Evolutionary conservation across 2,888 invertebrate genomes (phyloP).

Genomic region (Flexamia atlantica): DNA sequence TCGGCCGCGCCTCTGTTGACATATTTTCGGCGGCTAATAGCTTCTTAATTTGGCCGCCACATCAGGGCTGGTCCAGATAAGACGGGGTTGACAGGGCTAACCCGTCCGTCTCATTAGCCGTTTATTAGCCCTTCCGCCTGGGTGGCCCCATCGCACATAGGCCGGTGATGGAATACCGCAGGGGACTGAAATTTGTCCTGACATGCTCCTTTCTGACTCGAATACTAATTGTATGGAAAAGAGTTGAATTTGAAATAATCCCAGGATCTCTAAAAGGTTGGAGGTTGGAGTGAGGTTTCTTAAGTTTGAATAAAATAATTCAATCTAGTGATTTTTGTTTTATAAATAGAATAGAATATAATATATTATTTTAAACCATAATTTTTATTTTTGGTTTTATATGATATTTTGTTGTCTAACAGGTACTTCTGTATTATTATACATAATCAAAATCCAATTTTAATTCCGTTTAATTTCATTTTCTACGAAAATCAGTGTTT

Average conservation of each 20-base stretch:
- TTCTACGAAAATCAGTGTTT: too few relatives aligned
- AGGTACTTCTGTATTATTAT: too few relatives aligned
- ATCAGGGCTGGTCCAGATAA: slow-evolving; percentile 51
- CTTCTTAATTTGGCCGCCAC: slow-evolving; percentile 57
- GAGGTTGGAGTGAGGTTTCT: too few relatives aligned
- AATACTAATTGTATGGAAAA: slow-evolving; percentile 44
- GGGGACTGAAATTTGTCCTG: slow-evolving; percentile 27
- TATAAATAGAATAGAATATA: too few relatives aligned
- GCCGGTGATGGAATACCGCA: slow-evolving; percentile 27
- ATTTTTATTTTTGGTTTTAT: too few relatives aligned
- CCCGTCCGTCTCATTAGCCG: slow-evolving; percentile 38
- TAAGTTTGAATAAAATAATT: too few relatives aligned
- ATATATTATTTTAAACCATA: too few relatives aligned
- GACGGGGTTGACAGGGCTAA: slow-evolving; percentile 47
- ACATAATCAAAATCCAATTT: too few relatives aligned
- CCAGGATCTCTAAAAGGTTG: too few relatives aligned
- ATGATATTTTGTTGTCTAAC: too few relatives aligned
- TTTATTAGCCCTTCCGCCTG: slow-evolving; percentile 57
- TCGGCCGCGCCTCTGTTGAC: slow-evolving; percentile 51
- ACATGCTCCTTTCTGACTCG: slow-evolving; percentile 19
- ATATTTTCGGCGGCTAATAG: slow-evolving; percentile 50
- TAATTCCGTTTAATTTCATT: too few relatives aligned
- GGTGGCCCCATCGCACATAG: slow-evolving; percentile 21
- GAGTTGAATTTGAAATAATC: slow-evolving; percentile 21
- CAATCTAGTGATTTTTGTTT: too few relatives aligned